These are phyloP conservation scores for Formica aserva DNA, from an alignment of 2,888 invertebrate genomes.

Conservation along the genomic window DNA sequence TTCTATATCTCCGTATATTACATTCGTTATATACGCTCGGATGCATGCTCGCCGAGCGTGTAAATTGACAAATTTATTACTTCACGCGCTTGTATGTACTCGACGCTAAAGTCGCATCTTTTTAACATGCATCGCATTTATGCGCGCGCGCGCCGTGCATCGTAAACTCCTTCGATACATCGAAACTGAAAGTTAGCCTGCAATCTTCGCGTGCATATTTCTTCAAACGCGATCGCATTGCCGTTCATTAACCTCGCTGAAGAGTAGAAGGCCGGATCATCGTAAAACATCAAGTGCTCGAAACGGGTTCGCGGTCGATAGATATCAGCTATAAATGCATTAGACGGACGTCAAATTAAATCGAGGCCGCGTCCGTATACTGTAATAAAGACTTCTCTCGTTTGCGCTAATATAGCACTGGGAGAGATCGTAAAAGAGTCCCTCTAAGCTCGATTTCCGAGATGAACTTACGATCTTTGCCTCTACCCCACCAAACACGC, in stretches of 20 bases:
- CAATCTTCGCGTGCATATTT: conserved; percentile 5
- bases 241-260: conserved; percentile 26
- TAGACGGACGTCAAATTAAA: conserved; percentile 23
- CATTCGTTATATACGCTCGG: background rate
- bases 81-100: background rate
- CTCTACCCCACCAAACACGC: conserved; percentile 17
- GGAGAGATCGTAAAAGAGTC: background rate
- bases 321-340: background rate
- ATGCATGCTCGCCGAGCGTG: background rate
- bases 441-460: background rate
- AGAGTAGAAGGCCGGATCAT: conserved; percentile 4
- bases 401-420: conserved; percentile 6
- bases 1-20: background rate
- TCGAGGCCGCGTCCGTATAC: background rate
- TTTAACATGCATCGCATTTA: conserved; percentile 15
- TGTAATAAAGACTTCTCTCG: conserved; percentile 41
- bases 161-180: background rate
- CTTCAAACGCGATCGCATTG: conserved; percentile 20
- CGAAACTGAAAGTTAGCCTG: conserved; percentile 37
- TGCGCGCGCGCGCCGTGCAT: background rate
- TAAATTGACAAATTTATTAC: conserved; percentile 17
- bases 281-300: conserved; percentile 16
- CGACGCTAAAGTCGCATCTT: background rate
- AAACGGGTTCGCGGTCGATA: conserved; percentile 13
- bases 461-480: conserved; percentile 20